These are phyloP conservation scores for Solea solea DNA, from an alignment of 2,113 vertebrate species.

Conservation along the genomic window DNA sequence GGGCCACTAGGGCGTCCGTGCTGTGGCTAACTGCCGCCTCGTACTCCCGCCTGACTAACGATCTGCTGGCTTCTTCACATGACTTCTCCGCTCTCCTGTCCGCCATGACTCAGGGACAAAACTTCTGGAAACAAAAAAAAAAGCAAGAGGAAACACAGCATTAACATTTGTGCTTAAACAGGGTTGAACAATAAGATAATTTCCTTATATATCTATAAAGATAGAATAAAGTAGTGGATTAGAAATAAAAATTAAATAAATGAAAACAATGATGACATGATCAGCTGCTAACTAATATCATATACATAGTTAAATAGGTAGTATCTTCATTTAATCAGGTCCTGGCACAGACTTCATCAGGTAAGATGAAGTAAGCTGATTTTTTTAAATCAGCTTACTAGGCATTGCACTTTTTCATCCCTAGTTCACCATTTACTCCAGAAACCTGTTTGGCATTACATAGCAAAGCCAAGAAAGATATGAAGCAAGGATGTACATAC, in stretches of 20 bases:
- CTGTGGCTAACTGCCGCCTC: conserved; percentile 93
- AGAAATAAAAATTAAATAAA: neutral
- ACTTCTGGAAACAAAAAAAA: conserved; percentile 80
- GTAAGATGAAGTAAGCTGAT: neutral
- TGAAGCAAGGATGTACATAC: too few species aligned
- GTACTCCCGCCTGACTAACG: conserved; percentile 94
- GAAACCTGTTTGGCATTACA: neutral
- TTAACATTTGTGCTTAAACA: neutral
- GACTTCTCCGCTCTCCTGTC: conserved; percentile 99
- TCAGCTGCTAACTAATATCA: too few species aligned
- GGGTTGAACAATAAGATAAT: neutral
- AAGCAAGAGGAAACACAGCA: neutral
- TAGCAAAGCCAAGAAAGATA: neutral
- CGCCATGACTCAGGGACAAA: conserved; percentile 99
- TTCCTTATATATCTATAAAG: too few species aligned
- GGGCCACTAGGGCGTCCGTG: conserved; percentile 92
- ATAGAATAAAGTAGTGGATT: too few species aligned
- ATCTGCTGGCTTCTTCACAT: conserved; percentile 99
- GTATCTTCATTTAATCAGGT: neutral
- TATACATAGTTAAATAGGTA: neutral
- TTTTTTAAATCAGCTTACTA: neutral
- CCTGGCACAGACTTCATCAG: neutral
- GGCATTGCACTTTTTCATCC: neutral
- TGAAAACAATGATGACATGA: too few species aligned
- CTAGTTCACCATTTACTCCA: neutral